phyloP scores from a whole-genome alignment of 2,113 vertebrate genomes.

The Tragelaphus imberbis region DNA sequence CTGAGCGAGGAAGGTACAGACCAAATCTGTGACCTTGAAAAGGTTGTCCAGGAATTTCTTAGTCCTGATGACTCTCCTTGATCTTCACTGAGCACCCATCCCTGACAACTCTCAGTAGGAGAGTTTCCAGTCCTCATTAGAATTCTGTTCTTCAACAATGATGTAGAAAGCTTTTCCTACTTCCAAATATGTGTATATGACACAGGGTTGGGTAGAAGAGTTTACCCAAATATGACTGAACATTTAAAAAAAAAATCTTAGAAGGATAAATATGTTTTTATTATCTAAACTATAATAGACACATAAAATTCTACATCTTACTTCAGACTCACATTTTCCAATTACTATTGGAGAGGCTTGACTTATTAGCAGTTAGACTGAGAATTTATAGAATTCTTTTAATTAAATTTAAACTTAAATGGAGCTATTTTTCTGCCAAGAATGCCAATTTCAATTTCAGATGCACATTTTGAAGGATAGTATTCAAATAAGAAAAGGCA shows the following conservation, averaged over 20 bases:
- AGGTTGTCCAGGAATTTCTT: too few relatives aligned
- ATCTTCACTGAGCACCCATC: too few relatives aligned
- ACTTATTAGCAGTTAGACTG: not conserved
- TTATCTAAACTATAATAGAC: not conserved
- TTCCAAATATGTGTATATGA: not conserved
- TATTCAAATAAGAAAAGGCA: not conserved
- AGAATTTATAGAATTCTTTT: slow-evolving; percentile 3
- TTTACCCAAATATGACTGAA: not conserved
- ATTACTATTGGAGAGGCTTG: not conserved
- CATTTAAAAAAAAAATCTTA: not conserved
- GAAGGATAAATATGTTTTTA: not conserved
- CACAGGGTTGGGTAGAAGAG: not conserved
- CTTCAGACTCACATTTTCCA: not conserved
- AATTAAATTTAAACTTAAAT: slow-evolving; percentile 10
- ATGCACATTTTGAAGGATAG: not conserved
- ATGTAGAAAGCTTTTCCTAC: not conserved
- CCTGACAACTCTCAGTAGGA: not conserved
- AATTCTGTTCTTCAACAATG: not conserved
- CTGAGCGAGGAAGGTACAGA: not conserved
- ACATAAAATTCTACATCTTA: not conserved
- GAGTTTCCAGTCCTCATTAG: not conserved
- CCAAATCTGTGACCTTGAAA: not conserved
- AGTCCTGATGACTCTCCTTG: not conserved
- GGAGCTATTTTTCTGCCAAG: not conserved
- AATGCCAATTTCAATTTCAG: not conserved